Evolutionary conservation across 2,113 vertebrate genomes (phyloP), one percentile per base, ranked within the genome.

Genomic region (Gasterosteus aculeatus): DNA sequence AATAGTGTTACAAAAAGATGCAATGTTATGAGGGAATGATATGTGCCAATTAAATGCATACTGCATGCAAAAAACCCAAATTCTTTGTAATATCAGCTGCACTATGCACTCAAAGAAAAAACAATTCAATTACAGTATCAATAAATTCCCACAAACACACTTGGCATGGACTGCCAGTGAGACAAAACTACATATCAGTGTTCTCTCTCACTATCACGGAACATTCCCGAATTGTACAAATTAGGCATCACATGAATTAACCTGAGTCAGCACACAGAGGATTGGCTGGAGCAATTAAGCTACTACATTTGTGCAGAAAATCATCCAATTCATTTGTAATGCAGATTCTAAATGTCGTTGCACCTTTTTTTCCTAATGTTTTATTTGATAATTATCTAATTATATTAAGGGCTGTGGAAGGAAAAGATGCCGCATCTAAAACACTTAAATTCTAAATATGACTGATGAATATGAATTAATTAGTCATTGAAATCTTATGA

Each of bases 401-500:
- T 69, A 19, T 16, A 46, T n/a, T 10, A 10, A 22, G 22, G 14
- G 41, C 26, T 42, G 18, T 59, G 29, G 9, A 64, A 26, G 15
- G 22, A 58, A 58, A 69, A 57, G 12, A 38, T 51, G 4, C 38
- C 63, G 26, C 63, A 9, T 49, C 5, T 44, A 16, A 4, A 42
- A 22, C 39, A 53, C 5, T 10, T 19, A 19, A 46, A 38, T 59
- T 35, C 33, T 35, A 35, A 65, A 78, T 54, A 39, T 59, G 18
- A 60, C 11, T 41, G 65, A 44, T 61, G 64, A 44, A 44, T 65
- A 12, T 44, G 15, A 68, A 70, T 41, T 39, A 31, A 73, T 80
- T 60, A 61, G 64, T 69, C 19, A 51, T 56, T 10, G n/a, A 46
- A 63, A 77, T 68, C 39, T 70, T 69, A n/a, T 42, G 22, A 26